Base-by-base conservation (phyloP, 2,113 vertebrate genomes). In the Cochlearius cochlearius region DNA sequence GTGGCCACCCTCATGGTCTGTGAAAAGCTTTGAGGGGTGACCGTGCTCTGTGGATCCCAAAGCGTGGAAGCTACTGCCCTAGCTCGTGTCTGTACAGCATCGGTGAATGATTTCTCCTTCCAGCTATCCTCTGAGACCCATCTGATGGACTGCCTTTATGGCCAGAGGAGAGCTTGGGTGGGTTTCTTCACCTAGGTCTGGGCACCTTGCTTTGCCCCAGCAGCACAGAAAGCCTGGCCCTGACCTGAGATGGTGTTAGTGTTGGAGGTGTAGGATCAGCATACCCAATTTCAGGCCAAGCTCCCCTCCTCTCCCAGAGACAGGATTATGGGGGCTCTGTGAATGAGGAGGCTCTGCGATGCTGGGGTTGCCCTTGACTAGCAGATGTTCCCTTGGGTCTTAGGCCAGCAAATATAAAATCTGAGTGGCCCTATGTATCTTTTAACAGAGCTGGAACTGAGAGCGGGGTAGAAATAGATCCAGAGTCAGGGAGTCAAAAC, bases 191-290 rank as follows among this genome's bases (percentile, higher is more conserved):
- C 25, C 11, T 11, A 27, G 27, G 5, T 62, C 38, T 53, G 47
- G 21, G 20, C 22, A 32, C 7, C 36, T 88, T 92, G 38, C 38
- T 68, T 60, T 75, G 22, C n/a, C 50, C 27, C 39, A 62, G 62
- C 39, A 79, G 16, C 41, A 49, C 45, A 49, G 68, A 72, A 72
- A 62, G 30, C 34, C 34, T 66, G 34, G 9, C n/a, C 30, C 30
- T 81, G 34, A n/a, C 32, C n/a, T 50, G 64, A 18, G 45, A 12
- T 0, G 4, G 8, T 1, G 0, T 71, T 75, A 30, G 10, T 38
- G 34, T 56, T 52, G 76, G 73, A 87, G 39, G 7, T 29, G 5
- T 14, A 43, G 55, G 29, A 41, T 56, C 25, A 85, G 34, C 29
- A 23, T 8, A 19, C 30, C 25, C 0, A 1, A 23, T 52, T 52